Base-by-base conservation (phyloP, 2,888 invertebrate species). In the Gymnoscelis rufifasciata region DNA sequence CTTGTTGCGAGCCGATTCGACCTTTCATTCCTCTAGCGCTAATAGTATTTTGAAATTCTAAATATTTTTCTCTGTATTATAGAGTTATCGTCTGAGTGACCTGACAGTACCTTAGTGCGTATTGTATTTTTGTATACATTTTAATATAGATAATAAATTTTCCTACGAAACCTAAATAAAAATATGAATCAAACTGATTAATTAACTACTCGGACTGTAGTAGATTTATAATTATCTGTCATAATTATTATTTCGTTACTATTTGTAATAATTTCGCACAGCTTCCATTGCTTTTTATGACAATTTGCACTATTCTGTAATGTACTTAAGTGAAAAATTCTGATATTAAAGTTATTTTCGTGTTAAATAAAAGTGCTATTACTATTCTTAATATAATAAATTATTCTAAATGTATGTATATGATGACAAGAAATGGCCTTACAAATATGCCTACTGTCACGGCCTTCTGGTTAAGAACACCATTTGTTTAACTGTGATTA, bases 401-500 rank as follows among this genome's bases (percentile, higher is more conserved):
- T 69, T 62, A 70, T 70, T 70, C 56, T 63, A 68, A 67, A 60
- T 61, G 56, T 51, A 47, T 38, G 39, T 43, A 35, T 42, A 45
- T 56, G 52, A 62, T 58, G 62, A 62, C 52, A 67, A 66, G 66
- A 62, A 58, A 71, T 62, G 74, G 76, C 76, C 78, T 78, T 75
- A 75, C 60, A 59, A 64, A 66, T 56, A 53, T 59, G 75, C 76
- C 74, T 78, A 74, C 61, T 66, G 63, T 60, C 55, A 71, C 67
- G 74, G 80, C 82, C 79, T 83, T 77, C 71, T 66, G 68, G 67
- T 66, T 64, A 60, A 54, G 58, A 76, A 81, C 76, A 81, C 78
- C 78, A 79, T 75, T 70, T 74, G 75, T 72, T 76, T 74, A 71
- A 74, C 83, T 84, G 84, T 83, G 83, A 83, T 83, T 81, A 74